Conservation (phyloP, 2,797 vertebrate species). For the Dermochelys coriacea region DNA sequence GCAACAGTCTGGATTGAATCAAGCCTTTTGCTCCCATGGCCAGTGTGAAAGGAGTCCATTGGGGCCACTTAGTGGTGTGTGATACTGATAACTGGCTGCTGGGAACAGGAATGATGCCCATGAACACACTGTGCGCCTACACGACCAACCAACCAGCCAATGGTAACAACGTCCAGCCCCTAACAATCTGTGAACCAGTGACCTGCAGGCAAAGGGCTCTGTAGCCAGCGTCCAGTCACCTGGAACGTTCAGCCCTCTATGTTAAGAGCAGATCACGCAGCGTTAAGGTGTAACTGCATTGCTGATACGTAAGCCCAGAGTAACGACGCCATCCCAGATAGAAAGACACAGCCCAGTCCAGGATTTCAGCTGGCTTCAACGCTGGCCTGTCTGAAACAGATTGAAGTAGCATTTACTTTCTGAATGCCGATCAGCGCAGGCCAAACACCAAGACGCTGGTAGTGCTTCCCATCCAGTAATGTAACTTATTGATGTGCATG, state of each 20-base stretch:
- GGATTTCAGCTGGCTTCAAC: fast-evolving
- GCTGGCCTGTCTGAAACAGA: not conserved
- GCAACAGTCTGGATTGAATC: not conserved
- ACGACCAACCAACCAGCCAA: fast-evolving
- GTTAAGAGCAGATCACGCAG: not conserved
- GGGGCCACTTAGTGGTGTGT: not conserved
- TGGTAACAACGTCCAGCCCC: fast-evolving
- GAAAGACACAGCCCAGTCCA: not conserved
- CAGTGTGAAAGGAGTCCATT: not conserved
- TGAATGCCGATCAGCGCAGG: too few relatives aligned
- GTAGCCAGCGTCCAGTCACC: not conserved
- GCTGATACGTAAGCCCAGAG: not conserved
- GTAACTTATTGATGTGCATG: too few relatives aligned
- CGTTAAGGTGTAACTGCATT: fast-evolving
- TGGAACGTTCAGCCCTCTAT: fast-evolving
- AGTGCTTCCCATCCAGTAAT: not conserved
- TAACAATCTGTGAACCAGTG: not conserved
- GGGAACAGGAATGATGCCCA: not conserved
- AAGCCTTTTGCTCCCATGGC: fast-evolving
- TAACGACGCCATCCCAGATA: not conserved
- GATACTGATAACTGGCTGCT: not conserved
- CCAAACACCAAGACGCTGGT: too few relatives aligned
- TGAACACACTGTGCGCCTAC: not conserved
- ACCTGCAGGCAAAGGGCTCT: not conserved
- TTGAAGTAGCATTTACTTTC: fast-evolving